Conservation (phyloP, 2,797 vertebrate genomes). For the Rhyacichthys aspro region DNA sequence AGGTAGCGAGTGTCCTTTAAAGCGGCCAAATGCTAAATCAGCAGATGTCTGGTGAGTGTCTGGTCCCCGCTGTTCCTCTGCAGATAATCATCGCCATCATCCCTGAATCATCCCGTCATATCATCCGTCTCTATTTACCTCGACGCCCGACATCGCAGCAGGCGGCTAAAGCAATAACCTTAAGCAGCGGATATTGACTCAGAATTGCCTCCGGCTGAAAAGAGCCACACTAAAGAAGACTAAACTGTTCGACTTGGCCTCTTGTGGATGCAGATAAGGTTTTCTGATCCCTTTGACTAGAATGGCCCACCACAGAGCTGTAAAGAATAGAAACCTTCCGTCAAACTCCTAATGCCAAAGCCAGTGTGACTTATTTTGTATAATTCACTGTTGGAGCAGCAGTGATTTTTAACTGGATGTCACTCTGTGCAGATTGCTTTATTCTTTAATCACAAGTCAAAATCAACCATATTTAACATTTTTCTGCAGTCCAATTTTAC, state of each 20-base stretch:
- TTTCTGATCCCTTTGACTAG: conserved; percentile 31
- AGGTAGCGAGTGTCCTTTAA: conserved; percentile 32
- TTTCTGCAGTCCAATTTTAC: too few species aligned
- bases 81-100: conserved; percentile 51
- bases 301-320: conserved; percentile 22
- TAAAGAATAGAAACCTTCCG: conserved; percentile 14
- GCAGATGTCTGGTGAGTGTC: conserved; percentile 37
- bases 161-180: conserved; percentile 38
- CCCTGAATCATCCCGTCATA: conserved; percentile 43
- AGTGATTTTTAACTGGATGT: neutral
- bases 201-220: conserved; percentile 44
- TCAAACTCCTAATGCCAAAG: conserved; percentile 41
- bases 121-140: conserved; percentile 28
- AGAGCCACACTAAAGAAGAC: conserved; percentile 48
- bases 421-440: too few species aligned
- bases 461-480: too few species aligned
- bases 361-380: neutral
- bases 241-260: conserved; percentile 40
- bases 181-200: conserved; percentile 54
- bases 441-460: too few species aligned
- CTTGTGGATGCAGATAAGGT: conserved; percentile 25
- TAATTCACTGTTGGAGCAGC: conserved; percentile 18
- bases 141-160: conserved; percentile 1
- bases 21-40: conserved; percentile 36
- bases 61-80: conserved; percentile 48